Evolutionary conservation across 2,888 invertebrate species (phyloP), one percentile per base, ranked within the genome.

Genomic region (Mythimna vitellina): DNA sequence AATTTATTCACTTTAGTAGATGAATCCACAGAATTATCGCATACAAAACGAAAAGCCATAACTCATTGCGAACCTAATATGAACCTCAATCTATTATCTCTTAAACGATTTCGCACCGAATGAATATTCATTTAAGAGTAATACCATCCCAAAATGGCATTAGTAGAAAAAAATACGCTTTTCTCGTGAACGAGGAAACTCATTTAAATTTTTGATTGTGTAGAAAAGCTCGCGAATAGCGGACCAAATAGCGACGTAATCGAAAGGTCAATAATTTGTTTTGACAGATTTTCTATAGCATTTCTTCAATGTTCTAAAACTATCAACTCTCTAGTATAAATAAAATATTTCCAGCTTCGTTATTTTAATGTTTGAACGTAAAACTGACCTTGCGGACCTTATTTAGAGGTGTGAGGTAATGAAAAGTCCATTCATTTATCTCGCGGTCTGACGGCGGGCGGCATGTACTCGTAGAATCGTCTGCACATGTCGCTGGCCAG

Each of bases 61-160:
- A 94, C 93, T 94, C 93, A 93, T 92, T 89, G 86, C 86, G 87
- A 89, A 89, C 92, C 90, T 93, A 94, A 94, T 94, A 94, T 93
- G 93, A 93, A 93, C 93, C 92, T 90, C 93, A 92, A 94, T 95
- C 93, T 95, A 95, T 95, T 95, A 95, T 94, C 94, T 94, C 93
- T 85, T 94, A 94, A 96, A 93, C 95, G 95, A 94, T 95, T 95
- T 95, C 90, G 92, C 93, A 92, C 91, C 87, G 88, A 93, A 96
- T 96, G 95, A 95, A 96, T 96, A 96, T 96, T 96, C 95, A 96
- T 95, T 95, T 93, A 91, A 89, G 92, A 93, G 94, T 94, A 94
- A 94, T 94, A 91, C 92, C 93, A 92, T 90, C 93, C 92, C 89
- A 91, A 94, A 95, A 94, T 93, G 93, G 93, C 92, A 94, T 94